A percentile compares a stretch with the other conserved stretches of the same genome.
Conservation (phyloP, 2,113 vertebrate genomes). For the Pseudorectes ferrugineus region DNA sequence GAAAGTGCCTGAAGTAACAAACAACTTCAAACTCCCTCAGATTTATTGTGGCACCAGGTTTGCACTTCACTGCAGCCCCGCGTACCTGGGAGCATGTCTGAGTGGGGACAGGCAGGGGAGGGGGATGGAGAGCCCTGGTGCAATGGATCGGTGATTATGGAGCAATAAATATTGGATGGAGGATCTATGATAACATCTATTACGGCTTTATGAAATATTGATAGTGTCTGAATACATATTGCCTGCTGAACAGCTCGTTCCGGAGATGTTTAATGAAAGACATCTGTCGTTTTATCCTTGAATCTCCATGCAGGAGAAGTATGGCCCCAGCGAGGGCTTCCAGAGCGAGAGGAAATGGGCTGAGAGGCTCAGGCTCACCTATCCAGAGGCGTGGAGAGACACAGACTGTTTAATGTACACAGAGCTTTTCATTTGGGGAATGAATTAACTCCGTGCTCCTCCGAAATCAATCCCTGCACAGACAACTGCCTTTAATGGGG, state of each 20-base stretch:
- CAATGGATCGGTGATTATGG: constrained; percentile 22
- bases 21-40: constrained; percentile 19
- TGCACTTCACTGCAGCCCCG: not conserved
- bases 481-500: not conserved
- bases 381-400: not conserved
- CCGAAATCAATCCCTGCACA: not conserved
- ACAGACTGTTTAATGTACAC: not conserved
- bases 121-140: not conserved
- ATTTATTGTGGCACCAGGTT: not conserved
- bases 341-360: not conserved
- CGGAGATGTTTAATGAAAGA: constrained; percentile 69
- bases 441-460: not conserved
- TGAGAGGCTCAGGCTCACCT: not conserved
- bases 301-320: constrained; percentile 3
- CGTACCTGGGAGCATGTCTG: not conserved
- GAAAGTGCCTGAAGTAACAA: constrained; percentile 47
- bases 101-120: not conserved
- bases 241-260: constrained; percentile 62
- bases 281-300: constrained; percentile 61
- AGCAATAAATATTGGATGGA: constrained; percentile 61
- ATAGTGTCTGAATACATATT: constrained; percentile 64
- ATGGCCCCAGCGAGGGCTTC: not conserved
- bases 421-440: not conserved
- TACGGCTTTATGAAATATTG: constrained; percentile 67
- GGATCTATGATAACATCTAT: constrained; percentile 68